A percentile compares a stretch with the other conserved stretches of the same genome.
Conservation (phyloP, 2,888 invertebrate species). For the Geotrupes spiniger region DNA sequence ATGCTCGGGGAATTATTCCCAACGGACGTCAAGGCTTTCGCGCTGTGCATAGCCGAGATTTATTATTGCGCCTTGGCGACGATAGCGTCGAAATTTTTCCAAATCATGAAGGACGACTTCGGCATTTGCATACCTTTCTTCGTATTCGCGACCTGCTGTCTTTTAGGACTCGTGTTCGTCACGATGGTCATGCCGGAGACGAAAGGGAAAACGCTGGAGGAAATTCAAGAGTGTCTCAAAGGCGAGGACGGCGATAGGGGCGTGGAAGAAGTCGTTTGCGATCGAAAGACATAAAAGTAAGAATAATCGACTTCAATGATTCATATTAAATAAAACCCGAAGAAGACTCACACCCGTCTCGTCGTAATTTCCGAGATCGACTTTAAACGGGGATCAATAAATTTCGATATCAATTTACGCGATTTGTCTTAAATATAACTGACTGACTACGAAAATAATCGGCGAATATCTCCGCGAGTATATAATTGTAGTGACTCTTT, state of each 20-base stretch:
- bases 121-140: slow-evolving; percentile 65
- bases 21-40: slow-evolving; percentile 52
- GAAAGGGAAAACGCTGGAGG: slow-evolving; percentile 66
- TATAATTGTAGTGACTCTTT: too few species aligned
- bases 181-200: slow-evolving; percentile 64
- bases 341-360: too few species aligned
- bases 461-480: too few species aligned
- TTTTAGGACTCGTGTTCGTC: slow-evolving; percentile 61
- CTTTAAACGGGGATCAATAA: too few species aligned
- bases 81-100: slow-evolving; percentile 49
- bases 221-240: slow-evolving; percentile 63
- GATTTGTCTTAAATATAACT: too few species aligned
- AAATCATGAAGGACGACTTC: slow-evolving; percentile 54
- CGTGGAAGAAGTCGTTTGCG: too few species aligned
- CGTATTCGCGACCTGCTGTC: slow-evolving; percentile 60
- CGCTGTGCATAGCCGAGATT: slow-evolving; percentile 54
- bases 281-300: too few species aligned
- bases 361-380: too few species aligned
- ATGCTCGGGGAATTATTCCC: slow-evolving; percentile 55
- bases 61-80: slow-evolving; percentile 50
- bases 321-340: too few species aligned
- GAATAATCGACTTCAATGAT: too few species aligned
- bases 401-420: too few species aligned
- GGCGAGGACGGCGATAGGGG: slow-evolving; percentile 36
- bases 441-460: too few species aligned